A percentile compares a stretch with the other conserved stretches of the same genome.
phyloP scores from a whole-genome alignment of 2,113 vertebrate genomes.

The Pardalotus punctatus region DNA sequence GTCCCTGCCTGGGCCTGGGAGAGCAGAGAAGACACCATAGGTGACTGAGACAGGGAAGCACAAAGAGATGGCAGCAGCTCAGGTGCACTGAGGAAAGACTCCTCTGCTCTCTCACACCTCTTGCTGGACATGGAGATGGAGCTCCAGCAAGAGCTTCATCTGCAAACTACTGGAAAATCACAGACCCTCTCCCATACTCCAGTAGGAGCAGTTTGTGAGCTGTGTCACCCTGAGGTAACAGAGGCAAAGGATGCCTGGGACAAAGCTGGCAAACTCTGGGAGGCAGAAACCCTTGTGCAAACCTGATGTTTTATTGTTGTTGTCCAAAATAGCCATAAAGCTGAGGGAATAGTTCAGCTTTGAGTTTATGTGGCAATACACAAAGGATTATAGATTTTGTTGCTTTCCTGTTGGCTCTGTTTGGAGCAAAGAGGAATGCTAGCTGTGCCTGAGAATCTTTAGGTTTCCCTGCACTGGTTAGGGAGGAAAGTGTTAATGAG shows the following conservation, averaged over 20 bases:
- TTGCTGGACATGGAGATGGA: not conserved
- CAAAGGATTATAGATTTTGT: not conserved
- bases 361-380: not conserved
- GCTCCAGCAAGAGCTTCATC: not conserved
- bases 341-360: not conserved
- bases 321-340: not conserved
- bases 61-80: not conserved
- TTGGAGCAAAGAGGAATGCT: not conserved
- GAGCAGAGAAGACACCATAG: not conserved
- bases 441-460: not conserved
- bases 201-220: not conserved
- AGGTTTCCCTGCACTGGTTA: not conserved
- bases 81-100: accelerated
- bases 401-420: not conserved
- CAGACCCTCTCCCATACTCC: not conserved
- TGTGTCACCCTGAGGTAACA: not conserved
- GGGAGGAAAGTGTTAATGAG: not conserved
- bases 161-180: not conserved
- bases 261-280: not conserved
- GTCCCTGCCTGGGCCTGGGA: no score
- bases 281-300: not conserved
- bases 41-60: not conserved
- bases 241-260: not conserved
- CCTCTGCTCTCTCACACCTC: not conserved
- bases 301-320: not conserved